A percentile compares a stretch with the other conserved stretches of the same genome.
Conservation (phyloP, 2,888 invertebrate genomes). For the Zootermopsis nevadensis region DNA sequence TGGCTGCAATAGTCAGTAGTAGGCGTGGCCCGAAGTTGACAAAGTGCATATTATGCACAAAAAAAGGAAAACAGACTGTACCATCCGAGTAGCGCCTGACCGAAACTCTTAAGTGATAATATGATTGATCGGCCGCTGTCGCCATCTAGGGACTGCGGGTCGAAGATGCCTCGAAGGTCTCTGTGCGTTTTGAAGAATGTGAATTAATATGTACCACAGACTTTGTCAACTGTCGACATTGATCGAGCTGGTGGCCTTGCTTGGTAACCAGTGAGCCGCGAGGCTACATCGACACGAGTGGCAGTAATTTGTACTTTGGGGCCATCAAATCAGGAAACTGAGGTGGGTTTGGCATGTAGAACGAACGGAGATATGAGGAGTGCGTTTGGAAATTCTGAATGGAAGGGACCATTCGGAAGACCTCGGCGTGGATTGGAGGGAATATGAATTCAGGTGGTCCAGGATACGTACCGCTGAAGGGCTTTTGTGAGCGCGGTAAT, state of each 20-base stretch:
- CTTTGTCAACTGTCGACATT: background rate
- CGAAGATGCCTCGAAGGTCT: background rate
- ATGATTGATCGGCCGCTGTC: conserved; percentile 12
- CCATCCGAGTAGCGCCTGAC: background rate
- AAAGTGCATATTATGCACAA: conserved; percentile 22
- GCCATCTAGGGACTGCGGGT: background rate
- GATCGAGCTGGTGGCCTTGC: background rate
- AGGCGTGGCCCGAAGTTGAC: conserved; percentile 34
- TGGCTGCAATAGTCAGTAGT: conserved; percentile 24
- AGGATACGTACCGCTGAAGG: too few species aligned
- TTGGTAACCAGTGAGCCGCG: background rate
- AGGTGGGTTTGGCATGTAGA: too few species aligned
- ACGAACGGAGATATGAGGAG: too few species aligned
- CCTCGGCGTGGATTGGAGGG: too few species aligned
- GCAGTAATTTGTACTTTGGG: background rate
- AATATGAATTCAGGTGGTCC: too few species aligned
- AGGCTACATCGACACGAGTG: background rate
- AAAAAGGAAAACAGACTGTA: background rate
- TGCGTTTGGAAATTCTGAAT: too few species aligned
- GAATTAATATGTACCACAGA: background rate
- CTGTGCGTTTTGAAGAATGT: background rate
- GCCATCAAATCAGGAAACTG: too few species aligned
- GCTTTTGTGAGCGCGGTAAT: too few species aligned
- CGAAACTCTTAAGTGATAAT: conserved; percentile 13
- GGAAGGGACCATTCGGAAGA: too few species aligned